Evolutionary conservation across 2,797 vertebrate species (phyloP).

Genomic region (Rhinogobio ventralis): DNA sequence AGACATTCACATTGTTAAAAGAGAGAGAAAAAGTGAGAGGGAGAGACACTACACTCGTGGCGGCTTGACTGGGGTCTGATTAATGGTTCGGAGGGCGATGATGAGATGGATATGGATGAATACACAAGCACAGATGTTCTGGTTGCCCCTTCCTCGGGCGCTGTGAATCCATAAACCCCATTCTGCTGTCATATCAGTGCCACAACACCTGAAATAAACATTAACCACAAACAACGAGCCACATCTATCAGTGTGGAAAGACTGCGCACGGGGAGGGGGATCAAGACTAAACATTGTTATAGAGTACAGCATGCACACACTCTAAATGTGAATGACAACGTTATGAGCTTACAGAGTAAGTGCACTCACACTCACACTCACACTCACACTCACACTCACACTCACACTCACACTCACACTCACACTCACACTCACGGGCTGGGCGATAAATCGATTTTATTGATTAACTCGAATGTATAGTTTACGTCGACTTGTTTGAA

Average conservation of each 20-base stretch:
- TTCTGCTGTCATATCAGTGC: slow-evolving; percentile 58
- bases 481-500: too few relatives aligned
- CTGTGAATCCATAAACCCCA: slow-evolving; percentile 61
- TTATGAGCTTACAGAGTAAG: slow-evolving; percentile 41
- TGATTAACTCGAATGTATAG: too few relatives aligned
- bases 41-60: slow-evolving; percentile 26
- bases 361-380: slow-evolving; percentile 55
- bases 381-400: too few relatives aligned
- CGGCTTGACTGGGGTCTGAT: slow-evolving; percentile 56
- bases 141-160: slow-evolving; percentile 32
- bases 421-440: too few relatives aligned
- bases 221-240: slow-evolving; percentile 53
- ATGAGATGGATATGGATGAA: slow-evolving; percentile 57
- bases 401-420: too few relatives aligned
- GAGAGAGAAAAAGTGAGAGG: slow-evolving; percentile 22
- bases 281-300: slow-evolving; percentile 45
- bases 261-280: background rate
- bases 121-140: slow-evolving; percentile 68
- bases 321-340: slow-evolving; percentile 34
- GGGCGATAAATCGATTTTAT: too few relatives aligned
- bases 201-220: slow-evolving; percentile 56
- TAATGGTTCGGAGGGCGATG: slow-evolving; percentile 53
- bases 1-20: slow-evolving; percentile 47
- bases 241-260: slow-evolving; percentile 39
- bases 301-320: background rate